Evolutionary conservation across 2,113 vertebrate genomes (phyloP), one percentile per base, ranked within the genome.

Genomic region (Spizaetus ornatus): DNA sequence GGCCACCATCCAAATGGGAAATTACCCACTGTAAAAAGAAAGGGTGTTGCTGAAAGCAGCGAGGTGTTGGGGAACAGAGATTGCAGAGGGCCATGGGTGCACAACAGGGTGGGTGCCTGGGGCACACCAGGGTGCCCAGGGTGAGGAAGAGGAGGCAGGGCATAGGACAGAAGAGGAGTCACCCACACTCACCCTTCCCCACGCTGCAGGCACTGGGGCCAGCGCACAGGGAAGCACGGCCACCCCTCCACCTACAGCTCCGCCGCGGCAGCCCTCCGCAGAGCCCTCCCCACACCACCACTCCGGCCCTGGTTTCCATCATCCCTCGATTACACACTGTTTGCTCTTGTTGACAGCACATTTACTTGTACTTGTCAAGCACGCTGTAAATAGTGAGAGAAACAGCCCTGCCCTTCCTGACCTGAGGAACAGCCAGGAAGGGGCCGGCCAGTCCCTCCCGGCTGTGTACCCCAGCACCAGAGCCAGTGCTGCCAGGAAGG

Each of bases 321-420:
- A 94, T 36, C 85, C 84, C 92, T 94, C 73, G 1, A 43, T 90
- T 58, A 94, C 95, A 94, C 85, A 0, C 78, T 3, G 71, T 80
- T 91, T 38, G 95, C 88, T 95, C 63, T 62, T 81, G 93, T 88
- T 69, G 93, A 94, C 96, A 97, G 95, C 92, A 93, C 96, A 77
- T 96, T 97, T 95, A 96, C 96, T 97, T 86, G 93, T 90, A 95
- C 93, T 96, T 92, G 93, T 96, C 96, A 88, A 92, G 79, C 85
- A 79, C 36, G 23, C 55, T 82, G 90, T 86, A 93, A 96, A 94
- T 83, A 86, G 92, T 58, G 96, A 96, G 82, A 94, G 88, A 93
- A 95, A 80, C 38, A 34, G 79, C 88, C 82, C 90, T 82, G 90
- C 97, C 93, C 90, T 94, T 96, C 95, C 97, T 90, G 96, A 82